Evolutionary conservation across 2,113 vertebrate species (phyloP), one percentile per base, ranked within the genome.

Genomic region (Okapia johnstoni): DNA sequence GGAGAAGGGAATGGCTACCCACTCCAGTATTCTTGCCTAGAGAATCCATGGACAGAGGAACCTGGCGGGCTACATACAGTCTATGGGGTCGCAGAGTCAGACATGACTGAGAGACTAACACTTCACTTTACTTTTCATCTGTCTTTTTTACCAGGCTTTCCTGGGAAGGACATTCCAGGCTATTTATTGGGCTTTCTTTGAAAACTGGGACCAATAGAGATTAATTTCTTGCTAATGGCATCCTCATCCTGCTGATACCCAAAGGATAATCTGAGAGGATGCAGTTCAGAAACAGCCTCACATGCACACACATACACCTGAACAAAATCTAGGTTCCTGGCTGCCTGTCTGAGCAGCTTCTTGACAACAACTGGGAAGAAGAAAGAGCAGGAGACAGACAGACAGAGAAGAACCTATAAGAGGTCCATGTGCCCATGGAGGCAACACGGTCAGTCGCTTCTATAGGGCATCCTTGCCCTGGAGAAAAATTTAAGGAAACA

Each of bases 401-500:
- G 85, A 48, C 46, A 84, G 46, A 88, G 50, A 66, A 55, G 5
- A 76, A 16, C 23, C 21, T 46, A 5, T 70, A 70, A 86, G 33
- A 33, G 60, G 25, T 10, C 17, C 76, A 85, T 30, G 81, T 87
- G 91, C 85, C 14, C 11, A 30, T 13, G 11, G 60, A 2, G 13
- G 26, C 63, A 76, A 86, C 54, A 73, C 85, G 92, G 96, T 73
- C 98, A 85, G 43, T 97, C 85, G 57, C 84, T 97, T 96, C 90
- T 76, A 95, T 96, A 97, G 90, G 85, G 96, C 36, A 2, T 1
- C 5, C 15, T 94, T 96, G 30, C 94, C 77, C 96, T 7, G 9
- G 60, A 97, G 96, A 94, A 97, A 96, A 90, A n/a, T 93, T 98
- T 88, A 96, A 96, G 95, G 77, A 96, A 97, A 95, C 60, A 93